These are phyloP conservation scores for Salpingus planirostris DNA, from an alignment of 2,888 invertebrate species.

Conservation along the genomic window DNA sequence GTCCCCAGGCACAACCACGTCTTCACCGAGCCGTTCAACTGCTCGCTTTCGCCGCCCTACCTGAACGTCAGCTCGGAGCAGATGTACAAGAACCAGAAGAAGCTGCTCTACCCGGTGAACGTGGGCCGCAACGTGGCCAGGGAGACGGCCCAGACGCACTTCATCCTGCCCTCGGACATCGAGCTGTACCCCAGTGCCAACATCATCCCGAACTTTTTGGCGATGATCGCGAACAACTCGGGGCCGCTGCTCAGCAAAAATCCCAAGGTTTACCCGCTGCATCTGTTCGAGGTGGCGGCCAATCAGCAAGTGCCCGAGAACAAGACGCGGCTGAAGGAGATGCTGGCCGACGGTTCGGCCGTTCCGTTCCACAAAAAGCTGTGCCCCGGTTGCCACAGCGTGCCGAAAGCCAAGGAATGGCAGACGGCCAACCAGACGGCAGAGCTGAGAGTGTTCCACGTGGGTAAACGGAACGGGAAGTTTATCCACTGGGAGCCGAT, in stretches of 20 bases:
- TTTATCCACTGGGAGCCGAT: conserved; percentile 89
- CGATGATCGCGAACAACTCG: conserved; percentile 70
- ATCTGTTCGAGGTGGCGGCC: conserved; percentile 79
- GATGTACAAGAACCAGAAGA: conserved; percentile 72
- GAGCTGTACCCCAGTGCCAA: conserved; percentile 84
- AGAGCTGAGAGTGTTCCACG: conserved; percentile 71
- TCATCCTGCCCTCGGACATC: conserved; percentile 78
- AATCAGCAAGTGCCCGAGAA: conserved; percentile 59
- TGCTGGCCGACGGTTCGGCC: conserved; percentile 69
- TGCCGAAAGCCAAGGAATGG: conserved; percentile 81
- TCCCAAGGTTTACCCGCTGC: conserved; percentile 74
- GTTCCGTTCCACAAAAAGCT: conserved; percentile 88
- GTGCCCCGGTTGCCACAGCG: conserved; percentile 82
- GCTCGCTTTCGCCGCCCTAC: conserved; percentile 62
- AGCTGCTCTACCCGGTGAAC: conserved; percentile 81
- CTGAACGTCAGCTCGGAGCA: conserved; percentile 53
- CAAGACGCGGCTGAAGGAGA: conserved; percentile 57
- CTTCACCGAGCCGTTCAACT: conserved; percentile 58
- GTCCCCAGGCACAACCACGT: conserved; percentile 59
- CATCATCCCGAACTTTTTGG: conserved; percentile 69
- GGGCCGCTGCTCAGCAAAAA: conserved; percentile 50
- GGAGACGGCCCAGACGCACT: conserved; percentile 73
- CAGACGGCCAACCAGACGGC: conserved; percentile 61
- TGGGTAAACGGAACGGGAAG: conserved; percentile 70
- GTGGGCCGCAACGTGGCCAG: conserved; percentile 85